Conservation (phyloP, 2,113 vertebrate genomes). For the Toxotes chatareus region DNA sequence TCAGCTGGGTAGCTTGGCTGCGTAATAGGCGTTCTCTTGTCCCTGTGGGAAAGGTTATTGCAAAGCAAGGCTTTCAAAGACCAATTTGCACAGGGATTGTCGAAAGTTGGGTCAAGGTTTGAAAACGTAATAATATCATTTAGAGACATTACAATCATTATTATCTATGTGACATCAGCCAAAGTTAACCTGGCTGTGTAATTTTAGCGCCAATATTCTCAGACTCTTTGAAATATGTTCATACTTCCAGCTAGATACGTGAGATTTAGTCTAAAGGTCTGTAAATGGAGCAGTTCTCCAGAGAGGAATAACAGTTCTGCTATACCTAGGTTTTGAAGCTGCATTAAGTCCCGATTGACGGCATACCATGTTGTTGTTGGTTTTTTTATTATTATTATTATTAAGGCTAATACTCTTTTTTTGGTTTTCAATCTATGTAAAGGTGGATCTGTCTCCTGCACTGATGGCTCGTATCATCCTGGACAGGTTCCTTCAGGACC, state of each 20-base stretch:
- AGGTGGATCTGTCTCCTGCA: conserved; percentile 95
- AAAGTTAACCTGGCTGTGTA: conserved; percentile 45
- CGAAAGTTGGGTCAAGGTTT: conserved; percentile 78
- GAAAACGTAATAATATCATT: conserved; percentile 72
- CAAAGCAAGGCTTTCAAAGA: conserved; percentile 71
- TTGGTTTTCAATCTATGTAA: conserved; percentile 60
- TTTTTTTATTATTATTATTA: not conserved
- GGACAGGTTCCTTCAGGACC: conserved; percentile 91
- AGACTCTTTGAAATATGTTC: conserved; percentile 48
- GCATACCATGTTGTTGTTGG: conserved; percentile 29
- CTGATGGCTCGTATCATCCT: conserved; percentile 94
- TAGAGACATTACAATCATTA: conserved; percentile 70
- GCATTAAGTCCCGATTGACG: conserved; percentile 25
- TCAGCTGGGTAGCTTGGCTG: conserved; percentile 60
- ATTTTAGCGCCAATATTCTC: conserved; percentile 49
- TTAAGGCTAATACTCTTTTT: conserved; percentile 40
- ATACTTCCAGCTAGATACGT: conserved; percentile 44
- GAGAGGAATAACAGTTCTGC: conserved; percentile 41
- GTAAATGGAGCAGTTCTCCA: conserved; percentile 50
- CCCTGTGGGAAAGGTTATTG: conserved; percentile 72
- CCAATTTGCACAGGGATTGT: conserved; percentile 66
- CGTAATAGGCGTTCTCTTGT: conserved; percentile 67
- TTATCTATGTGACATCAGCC: conserved; percentile 69
- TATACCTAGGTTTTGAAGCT: conserved; percentile 26
- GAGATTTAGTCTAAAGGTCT: conserved; percentile 54